These are phyloP conservation scores for Nicator chloris DNA, from an alignment of 2,113 vertebrate species.

Conservation along the genomic window DNA sequence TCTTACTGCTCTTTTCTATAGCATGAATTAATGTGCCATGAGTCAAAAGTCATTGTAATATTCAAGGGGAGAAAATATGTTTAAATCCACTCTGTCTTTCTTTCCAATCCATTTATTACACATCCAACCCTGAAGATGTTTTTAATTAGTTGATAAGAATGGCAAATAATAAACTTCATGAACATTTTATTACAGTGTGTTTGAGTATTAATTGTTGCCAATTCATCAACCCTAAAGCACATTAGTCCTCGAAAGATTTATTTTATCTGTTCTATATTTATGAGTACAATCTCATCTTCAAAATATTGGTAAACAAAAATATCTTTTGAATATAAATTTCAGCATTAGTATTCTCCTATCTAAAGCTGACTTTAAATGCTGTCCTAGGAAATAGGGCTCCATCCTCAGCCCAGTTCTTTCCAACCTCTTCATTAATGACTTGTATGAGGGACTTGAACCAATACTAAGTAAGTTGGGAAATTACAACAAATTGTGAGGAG, in stretches of 20 bases:
- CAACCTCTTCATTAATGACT: not conserved
- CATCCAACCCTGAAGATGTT: constrained; percentile 63
- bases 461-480: not conserved
- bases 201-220: constrained; percentile 62
- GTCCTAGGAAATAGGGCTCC: not conserved
- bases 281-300: constrained; percentile 29
- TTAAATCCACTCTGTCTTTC: constrained; percentile 40
- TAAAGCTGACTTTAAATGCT: not conserved
- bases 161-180: constrained; percentile 64
- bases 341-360: not conserved
- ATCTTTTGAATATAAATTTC: constrained; percentile 8
- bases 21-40: not conserved
- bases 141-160: constrained; percentile 70
- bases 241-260: constrained; percentile 42
- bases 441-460: fast-evolving
- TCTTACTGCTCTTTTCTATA: not conserved
- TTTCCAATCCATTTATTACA: constrained; percentile 58
- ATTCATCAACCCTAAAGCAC: constrained; percentile 58
- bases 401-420: not conserved
- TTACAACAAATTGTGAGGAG: not conserved
- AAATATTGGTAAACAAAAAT: constrained; percentile 42
- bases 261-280: constrained; percentile 54
- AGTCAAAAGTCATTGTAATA: constrained; percentile 8
- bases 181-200: constrained; percentile 63
- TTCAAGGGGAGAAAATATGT: constrained; percentile 36